Percentiles rank a stretch among this genome's conserved stretches.
These are phyloP conservation scores for Scartelaos histophorus DNA, from an alignment of 2,113 vertebrate species.

Conservation along the genomic window DNA sequence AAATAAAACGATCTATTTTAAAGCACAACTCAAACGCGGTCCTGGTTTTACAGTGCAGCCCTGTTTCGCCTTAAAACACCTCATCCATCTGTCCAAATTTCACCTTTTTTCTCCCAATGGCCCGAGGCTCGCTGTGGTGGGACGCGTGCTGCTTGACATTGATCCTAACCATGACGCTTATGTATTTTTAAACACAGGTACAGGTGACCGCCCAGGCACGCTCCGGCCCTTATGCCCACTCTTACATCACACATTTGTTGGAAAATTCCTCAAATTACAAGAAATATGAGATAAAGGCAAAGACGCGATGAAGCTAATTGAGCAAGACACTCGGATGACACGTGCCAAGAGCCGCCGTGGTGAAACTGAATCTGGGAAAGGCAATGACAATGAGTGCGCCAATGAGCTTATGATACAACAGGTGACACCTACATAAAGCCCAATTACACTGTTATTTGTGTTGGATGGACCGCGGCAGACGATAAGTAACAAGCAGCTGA, in stretches of 20 bases:
- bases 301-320: conserved; percentile 43
- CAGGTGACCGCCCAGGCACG: conserved; percentile 61
- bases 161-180: conserved; percentile 73
- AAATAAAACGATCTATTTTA: too few relatives aligned
- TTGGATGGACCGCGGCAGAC: conserved; percentile 35
- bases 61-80: conserved; percentile 67
- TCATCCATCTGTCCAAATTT: conserved; percentile 76
- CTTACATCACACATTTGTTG: conserved; percentile 49
- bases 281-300: conserved; percentile 66
- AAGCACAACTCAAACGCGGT: background rate
- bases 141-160: conserved; percentile 70
- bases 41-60: conserved; percentile 25
- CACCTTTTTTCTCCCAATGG: conserved; percentile 37
- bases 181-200: conserved; percentile 77
- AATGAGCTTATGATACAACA: conserved; percentile 74
- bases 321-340: conserved; percentile 52
- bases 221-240: conserved; percentile 30
- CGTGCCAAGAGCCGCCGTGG: conserved; percentile 56
- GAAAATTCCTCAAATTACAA: conserved; percentile 76
- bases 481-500: conserved; percentile 41
- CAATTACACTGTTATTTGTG: conserved; percentile 65
- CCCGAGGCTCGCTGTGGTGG: conserved; percentile 56
- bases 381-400: conserved; percentile 64
- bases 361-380: conserved; percentile 60
- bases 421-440: conserved; percentile 69